A percentile compares a stretch with the other conserved stretches of the same genome.
Evolutionary conservation across 1,140 invertebrate species (phyloP).

Genomic region (Phthorimaea operculella): DNA sequence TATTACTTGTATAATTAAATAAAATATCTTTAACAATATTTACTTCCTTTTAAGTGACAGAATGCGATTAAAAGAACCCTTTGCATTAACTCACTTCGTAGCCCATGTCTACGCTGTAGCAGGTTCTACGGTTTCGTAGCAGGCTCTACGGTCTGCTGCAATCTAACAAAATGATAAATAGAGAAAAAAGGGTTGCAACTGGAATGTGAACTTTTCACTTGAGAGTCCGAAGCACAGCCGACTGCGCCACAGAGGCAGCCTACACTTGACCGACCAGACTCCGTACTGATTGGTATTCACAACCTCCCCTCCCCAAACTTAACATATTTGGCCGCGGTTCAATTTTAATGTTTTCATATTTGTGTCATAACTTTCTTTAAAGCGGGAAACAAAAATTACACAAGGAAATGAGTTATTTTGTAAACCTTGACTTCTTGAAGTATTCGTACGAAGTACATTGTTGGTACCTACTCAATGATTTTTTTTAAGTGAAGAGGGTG

Average conservation of each 20-base stretch:
- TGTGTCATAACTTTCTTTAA: slow-evolving; percentile 58
- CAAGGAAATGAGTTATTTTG: slow-evolving; percentile 56
- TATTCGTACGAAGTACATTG: slow-evolving; percentile 53
- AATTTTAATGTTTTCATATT: slow-evolving; percentile 64
- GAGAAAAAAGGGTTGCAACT: too few species aligned
- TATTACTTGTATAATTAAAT: too few species aligned
- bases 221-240: too few species aligned
- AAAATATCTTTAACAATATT: too few species aligned
- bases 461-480: too few species aligned
- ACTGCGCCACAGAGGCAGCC: slow-evolving; percentile 39
- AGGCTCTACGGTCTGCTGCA: too few species aligned
- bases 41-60: too few species aligned
- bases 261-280: slow-evolving; percentile 1
- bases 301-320: slow-evolving; percentile 38
- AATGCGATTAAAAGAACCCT: too few species aligned
- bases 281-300: slow-evolving; percentile 47
- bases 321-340: slow-evolving; percentile 61
- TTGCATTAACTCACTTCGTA: slow-evolving; percentile 19
- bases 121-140: background rate
- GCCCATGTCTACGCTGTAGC: slow-evolving; percentile 47
- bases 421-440: slow-evolving; percentile 58
- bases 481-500: too few species aligned
- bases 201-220: too few species aligned
- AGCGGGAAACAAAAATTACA: slow-evolving; percentile 56
- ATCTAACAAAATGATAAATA: too few species aligned